These are phyloP conservation scores for Trichogramma evanescens DNA, from an alignment of 2,888 invertebrate genomes.

Conservation along the genomic window DNA sequence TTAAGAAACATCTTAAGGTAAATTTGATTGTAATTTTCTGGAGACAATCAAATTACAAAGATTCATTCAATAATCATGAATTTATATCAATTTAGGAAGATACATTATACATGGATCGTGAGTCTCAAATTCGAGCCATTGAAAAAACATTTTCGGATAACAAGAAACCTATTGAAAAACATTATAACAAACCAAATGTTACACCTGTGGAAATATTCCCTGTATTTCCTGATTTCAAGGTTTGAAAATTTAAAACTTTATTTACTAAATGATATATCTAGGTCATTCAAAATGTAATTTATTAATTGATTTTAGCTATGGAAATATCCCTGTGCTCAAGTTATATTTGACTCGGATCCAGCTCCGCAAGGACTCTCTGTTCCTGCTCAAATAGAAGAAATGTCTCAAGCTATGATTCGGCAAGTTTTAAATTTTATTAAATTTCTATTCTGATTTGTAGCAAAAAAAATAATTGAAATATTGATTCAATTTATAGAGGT, in stretches of 20 bases:
- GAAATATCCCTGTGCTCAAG: slow-evolving; percentile 97
- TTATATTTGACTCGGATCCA: slow-evolving; percentile 97
- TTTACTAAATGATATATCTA: not conserved
- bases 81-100: slow-evolving; percentile 60
- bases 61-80: not conserved
- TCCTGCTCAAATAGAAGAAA: slow-evolving; percentile 87
- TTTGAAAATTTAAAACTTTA: slow-evolving; percentile 5
- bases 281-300: slow-evolving; percentile 1
- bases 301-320: slow-evolving; percentile 58
- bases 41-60: not conserved
- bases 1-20: slow-evolving; percentile 79
- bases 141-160: slow-evolving; percentile 94
- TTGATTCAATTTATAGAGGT: slow-evolving; percentile 59
- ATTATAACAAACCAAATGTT: slow-evolving; percentile 95
- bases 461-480: not conserved
- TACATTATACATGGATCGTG: slow-evolving; percentile 90
- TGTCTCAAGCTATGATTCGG: slow-evolving; percentile 99
- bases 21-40: not conserved
- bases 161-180: slow-evolving; percentile 75
- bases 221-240: slow-evolving; percentile 90
- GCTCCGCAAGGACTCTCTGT: slow-evolving; percentile 82
- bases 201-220: slow-evolving; percentile 81
- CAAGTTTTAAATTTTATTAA: slow-evolving; percentile 37
- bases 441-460: not conserved
- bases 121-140: slow-evolving; percentile 94